Conservation (phyloP, 2,797 vertebrate species). For the Peromyscus melanophrys region DNA sequence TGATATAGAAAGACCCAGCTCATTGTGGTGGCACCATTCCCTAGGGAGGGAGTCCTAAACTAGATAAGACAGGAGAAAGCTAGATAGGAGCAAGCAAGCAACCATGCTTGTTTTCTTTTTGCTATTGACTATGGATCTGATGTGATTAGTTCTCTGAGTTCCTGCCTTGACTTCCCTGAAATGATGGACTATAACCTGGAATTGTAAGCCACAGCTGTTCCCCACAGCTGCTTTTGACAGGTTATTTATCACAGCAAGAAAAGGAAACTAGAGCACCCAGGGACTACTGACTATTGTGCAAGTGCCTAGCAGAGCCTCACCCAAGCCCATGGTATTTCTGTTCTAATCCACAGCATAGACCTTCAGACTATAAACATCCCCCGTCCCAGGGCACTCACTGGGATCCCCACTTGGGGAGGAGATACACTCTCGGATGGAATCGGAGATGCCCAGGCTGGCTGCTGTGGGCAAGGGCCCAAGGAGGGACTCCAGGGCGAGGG, state of each 20-base stretch:
- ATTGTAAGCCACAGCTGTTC: not conserved
- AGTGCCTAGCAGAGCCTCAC: not conserved
- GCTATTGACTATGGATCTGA: not conserved
- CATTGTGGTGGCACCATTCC: not conserved
- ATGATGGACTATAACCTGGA: not conserved
- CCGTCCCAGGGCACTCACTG: constrained; percentile 89
- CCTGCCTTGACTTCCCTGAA: not conserved
- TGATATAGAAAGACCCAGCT: not conserved
- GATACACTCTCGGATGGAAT: constrained; percentile 92
- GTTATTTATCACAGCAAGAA: not conserved
- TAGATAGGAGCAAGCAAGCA: not conserved
- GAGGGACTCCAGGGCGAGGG: constrained; percentile 93
- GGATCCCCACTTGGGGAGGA: constrained; percentile 89
- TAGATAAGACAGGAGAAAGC: not conserved
- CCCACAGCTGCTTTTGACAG: not conserved
- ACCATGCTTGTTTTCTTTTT: not conserved
- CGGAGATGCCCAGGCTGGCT: constrained; percentile 94
- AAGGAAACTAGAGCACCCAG: not conserved
- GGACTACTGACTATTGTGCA: fast-evolving
- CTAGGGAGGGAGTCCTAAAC: not conserved
- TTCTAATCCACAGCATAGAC: not conserved
- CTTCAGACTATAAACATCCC: fast-evolving
- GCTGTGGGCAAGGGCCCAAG: constrained; percentile 95
- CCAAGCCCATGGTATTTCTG: fast-evolving
- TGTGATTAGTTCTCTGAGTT: not conserved